These are phyloP conservation scores for Bombus cullumanus DNA, from an alignment of 1,140 invertebrate genomes.

Conservation along the genomic window DNA sequence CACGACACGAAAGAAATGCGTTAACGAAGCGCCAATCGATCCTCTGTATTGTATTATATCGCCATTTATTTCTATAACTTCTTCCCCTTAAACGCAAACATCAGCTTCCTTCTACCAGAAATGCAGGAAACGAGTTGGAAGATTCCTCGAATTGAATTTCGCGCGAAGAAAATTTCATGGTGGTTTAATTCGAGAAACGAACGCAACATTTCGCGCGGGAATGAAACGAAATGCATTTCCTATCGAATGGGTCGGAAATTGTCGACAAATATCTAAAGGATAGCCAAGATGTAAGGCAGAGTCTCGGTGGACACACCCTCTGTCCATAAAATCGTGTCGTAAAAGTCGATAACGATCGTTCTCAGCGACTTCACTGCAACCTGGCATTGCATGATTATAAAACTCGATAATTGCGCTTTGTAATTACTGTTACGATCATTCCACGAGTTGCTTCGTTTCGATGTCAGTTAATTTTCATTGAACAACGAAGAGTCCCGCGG, in stretches of 20 bases:
- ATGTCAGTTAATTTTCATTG: not conserved
- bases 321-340: not conserved
- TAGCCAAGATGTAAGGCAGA: not conserved
- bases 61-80: too few species aligned
- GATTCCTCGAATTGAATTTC: too few species aligned
- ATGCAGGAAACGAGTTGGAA: too few species aligned
- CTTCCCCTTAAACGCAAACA: too few species aligned
- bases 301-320: not conserved
- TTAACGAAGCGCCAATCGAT: too few species aligned
- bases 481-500: too few species aligned
- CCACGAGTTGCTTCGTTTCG: not conserved
- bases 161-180: too few species aligned
- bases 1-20: too few species aligned
- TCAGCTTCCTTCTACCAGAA: too few species aligned
- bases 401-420: not conserved
- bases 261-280: not conserved
- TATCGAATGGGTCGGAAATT: not conserved
- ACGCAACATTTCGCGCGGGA: not conserved
- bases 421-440: not conserved
- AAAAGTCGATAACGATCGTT: conserved; percentile 17
- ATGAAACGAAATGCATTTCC: not conserved
- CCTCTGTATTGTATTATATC: too few species aligned
- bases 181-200: not conserved
- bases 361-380: not conserved
- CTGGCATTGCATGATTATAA: conserved; percentile 11